Evolutionary conservation across 2,113 vertebrate genomes (phyloP), one percentile per base, ranked within the genome.

Genomic region (Noctilio leporinus): DNA sequence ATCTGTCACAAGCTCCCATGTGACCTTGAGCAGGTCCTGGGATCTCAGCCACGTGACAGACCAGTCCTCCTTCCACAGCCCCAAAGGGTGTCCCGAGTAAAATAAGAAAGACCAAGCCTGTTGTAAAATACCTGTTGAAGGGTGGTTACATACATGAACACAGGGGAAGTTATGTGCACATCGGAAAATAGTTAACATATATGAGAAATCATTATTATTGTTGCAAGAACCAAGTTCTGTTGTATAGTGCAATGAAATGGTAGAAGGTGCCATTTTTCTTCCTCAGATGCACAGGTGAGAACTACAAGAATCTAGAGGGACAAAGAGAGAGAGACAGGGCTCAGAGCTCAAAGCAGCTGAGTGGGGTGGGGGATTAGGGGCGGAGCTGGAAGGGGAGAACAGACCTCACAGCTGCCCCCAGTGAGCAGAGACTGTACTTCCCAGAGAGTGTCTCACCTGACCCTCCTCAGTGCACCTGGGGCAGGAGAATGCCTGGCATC

Each of bases 211-310:
- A 6, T 26, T 17, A 0, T 0, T 3, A 16, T 28, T 33, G 4
- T 2, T 0, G 1, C 19, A 26, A 86, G 45, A 69, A 64, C 30
- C 4, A 2, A n/a, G 24, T 40, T 38, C 51, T 19, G 19, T 7
- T 87, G 45, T 19, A 2, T 4, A 1, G 10, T 9, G 33, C 5
- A 38, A 53, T 15, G 65, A n/a, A 30, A 24, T 10, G 40, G 15
- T n/a, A 2, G 24, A 12, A 9, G 1, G 0, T 1, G 0, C 38
- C 57, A 7, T 10, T 28, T 3, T 14, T 59, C 22, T 12, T 86
- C 4, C 35, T 86, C 33, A 19, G 8, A 51, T 12, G 10, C 5
- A 4, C 22, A 72, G 73, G 49, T 38, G 22, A 17, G n/a, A 73
- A 17, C 2, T 1, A 16, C 64, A 0, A 43, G 35, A 84, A 33